These are phyloP conservation scores for Cyanistes caeruleus DNA, from an alignment of 2,113 vertebrate species.

Conservation along the genomic window DNA sequence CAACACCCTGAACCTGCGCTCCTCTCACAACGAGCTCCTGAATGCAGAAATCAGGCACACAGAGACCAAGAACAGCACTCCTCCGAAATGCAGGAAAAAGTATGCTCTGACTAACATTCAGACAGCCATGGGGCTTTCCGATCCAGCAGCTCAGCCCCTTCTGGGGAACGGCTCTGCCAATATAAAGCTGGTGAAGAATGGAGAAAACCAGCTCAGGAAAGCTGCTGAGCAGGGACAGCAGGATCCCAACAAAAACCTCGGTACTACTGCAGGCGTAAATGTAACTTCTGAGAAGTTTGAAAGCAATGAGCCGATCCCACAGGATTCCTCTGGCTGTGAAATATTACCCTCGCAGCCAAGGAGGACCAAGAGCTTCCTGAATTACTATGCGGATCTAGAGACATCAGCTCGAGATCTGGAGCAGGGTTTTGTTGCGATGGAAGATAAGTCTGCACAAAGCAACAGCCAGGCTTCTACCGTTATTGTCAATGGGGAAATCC, in stretches of 20 bases:
- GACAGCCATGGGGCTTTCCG: conserved; percentile 88
- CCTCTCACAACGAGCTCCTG: conserved; percentile 93
- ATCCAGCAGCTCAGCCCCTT: conserved; percentile 79
- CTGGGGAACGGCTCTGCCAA: conserved; percentile 86
- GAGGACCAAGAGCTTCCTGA: conserved; percentile 94
- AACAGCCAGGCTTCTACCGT: conserved; percentile 58
- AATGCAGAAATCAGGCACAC: conserved; percentile 88
- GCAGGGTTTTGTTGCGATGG: conserved; percentile 51
- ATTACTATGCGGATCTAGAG: conserved; percentile 88
- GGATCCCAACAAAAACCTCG: conserved; percentile 86
- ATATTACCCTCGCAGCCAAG: conserved; percentile 76
- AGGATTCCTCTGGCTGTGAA: conserved; percentile 73
- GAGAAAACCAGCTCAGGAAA: conserved; percentile 95
- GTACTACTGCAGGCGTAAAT: conserved; percentile 65
- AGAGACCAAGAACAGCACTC: conserved; percentile 83
- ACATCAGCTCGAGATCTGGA: conserved; percentile 76
- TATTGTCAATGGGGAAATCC: conserved; percentile 67
- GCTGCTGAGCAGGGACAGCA: conserved; percentile 86
- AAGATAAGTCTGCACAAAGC: conserved; percentile 72
- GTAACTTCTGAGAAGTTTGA: conserved; percentile 87
- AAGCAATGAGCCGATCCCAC: conserved; percentile 79
- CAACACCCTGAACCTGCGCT: conserved; percentile 90
- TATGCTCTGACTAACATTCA: conserved; percentile 89
- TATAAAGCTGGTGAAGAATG: conserved; percentile 95
- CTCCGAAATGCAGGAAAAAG: conserved; percentile 92